phyloP scores from a whole-genome alignment of 2,113 vertebrate species.

The Chamaetylas fuelleborni region DNA sequence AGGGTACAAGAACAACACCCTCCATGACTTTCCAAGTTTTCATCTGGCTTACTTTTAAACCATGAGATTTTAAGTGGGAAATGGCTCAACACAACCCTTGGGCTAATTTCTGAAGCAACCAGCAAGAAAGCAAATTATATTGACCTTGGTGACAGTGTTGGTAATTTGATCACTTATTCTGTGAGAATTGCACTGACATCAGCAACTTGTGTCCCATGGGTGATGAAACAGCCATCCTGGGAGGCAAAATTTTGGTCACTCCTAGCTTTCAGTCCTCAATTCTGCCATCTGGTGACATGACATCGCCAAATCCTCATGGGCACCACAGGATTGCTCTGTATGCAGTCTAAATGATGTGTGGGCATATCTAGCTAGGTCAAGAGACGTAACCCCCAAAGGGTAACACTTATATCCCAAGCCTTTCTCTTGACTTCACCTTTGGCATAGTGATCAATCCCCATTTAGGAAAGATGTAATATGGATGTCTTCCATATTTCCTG shows the following conservation, averaged over 20 bases:
- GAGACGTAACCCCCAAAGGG: neutral
- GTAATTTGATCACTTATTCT: neutral
- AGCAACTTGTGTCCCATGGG: neutral
- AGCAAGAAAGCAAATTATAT: neutral
- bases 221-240: neutral
- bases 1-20: neutral
- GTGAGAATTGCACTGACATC: neutral
- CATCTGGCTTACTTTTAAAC: neutral
- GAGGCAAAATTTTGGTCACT: neutral
- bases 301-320: neutral
- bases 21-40: neutral
- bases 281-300: neutral
- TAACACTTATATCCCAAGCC: neutral
- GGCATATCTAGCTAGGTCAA: neutral
- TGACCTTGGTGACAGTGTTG: neutral
- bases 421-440: neutral
- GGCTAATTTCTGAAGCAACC: constrained; percentile 14
- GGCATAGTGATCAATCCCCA: neutral
- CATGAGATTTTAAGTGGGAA: neutral
- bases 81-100: neutral
- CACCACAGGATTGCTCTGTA: neutral
- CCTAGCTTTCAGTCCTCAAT: neutral
- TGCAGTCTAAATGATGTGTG: neutral
- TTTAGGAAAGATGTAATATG: neutral
- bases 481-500: neutral